Conservation (phyloP, 2,797 vertebrate species). For the Neosilurus hyrtlii region DNA sequence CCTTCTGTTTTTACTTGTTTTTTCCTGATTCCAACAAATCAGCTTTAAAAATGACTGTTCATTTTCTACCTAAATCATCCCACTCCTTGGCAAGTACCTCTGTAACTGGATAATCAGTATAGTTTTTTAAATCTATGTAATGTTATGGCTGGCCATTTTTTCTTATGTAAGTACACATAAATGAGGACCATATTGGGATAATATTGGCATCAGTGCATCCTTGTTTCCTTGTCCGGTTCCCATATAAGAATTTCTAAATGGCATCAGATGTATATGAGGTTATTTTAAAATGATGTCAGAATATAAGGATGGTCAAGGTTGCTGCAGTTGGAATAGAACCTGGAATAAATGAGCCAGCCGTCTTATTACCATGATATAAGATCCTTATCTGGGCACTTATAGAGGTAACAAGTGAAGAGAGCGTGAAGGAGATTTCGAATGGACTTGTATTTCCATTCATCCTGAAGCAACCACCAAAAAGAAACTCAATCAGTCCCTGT, state of each 20-base stretch:
- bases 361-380: slow-evolving; percentile 33
- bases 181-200: background rate
- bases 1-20: background rate
- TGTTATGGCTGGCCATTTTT: no score
- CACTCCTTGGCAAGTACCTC: no score
- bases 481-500: slow-evolving; percentile 47
- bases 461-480: slow-evolving; percentile 32
- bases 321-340: slow-evolving; percentile 19
- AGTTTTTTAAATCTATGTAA: no score
- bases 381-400: slow-evolving; percentile 10
- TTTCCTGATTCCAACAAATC: no score
- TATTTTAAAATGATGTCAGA: background rate
- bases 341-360: slow-evolving; percentile 27
- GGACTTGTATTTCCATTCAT: slow-evolving; percentile 48
- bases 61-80: no score
- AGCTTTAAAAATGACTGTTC: no score
- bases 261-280: background rate
- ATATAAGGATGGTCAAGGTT: slow-evolving; percentile 28
- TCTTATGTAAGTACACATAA: background rate
- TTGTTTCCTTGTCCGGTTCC: background rate
- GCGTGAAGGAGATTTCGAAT: slow-evolving; percentile 32
- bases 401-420: slow-evolving; percentile 27
- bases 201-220: background rate
- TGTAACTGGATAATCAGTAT: no score
- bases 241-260: background rate